A percentile compares a stretch with the other conserved stretches of the same genome.
Evolutionary conservation across 1,140 invertebrate species (phyloP).

Genomic region (Zaprionus vittiger): DNA sequence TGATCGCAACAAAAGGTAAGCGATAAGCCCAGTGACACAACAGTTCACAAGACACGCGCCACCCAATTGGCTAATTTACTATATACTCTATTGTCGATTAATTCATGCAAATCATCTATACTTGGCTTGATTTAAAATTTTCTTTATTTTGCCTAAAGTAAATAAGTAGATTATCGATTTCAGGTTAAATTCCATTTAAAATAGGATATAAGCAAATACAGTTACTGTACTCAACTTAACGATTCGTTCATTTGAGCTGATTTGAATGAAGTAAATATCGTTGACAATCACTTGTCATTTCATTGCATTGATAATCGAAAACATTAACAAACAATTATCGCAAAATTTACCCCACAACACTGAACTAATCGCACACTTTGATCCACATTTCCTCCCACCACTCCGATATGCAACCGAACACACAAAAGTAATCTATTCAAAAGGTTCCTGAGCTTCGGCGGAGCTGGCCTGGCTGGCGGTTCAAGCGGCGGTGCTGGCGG

Average conservation of each 20-base stretch:
- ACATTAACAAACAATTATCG: constrained; percentile 18
- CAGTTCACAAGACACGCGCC: constrained; percentile 21
- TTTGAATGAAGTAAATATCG: background rate
- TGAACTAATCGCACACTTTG: constrained; percentile 32
- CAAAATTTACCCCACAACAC: constrained; percentile 34
- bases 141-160: background rate
- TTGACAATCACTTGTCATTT: background rate
- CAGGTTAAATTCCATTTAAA: no score
- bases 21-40: background rate
- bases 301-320: background rate
- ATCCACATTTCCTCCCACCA: constrained; percentile 19
- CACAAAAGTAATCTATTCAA: constrained; percentile 80
- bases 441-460: constrained; percentile 90
- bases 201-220: no score
- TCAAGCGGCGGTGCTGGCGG: constrained; percentile 71
- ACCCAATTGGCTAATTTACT: background rate
- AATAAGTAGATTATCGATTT: no score
- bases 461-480: constrained; percentile 85
- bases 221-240: no score
- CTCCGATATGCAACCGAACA: constrained; percentile 39
- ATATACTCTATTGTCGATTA: constrained; percentile 2
- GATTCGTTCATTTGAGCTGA: background rate
- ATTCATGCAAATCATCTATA: background rate
- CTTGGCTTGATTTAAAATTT: no score
- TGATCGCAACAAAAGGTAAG: constrained; percentile 90